Base-by-base conservation (phyloP, 1,140 invertebrate genomes). In the Gonioctena quinquepunctata region DNA sequence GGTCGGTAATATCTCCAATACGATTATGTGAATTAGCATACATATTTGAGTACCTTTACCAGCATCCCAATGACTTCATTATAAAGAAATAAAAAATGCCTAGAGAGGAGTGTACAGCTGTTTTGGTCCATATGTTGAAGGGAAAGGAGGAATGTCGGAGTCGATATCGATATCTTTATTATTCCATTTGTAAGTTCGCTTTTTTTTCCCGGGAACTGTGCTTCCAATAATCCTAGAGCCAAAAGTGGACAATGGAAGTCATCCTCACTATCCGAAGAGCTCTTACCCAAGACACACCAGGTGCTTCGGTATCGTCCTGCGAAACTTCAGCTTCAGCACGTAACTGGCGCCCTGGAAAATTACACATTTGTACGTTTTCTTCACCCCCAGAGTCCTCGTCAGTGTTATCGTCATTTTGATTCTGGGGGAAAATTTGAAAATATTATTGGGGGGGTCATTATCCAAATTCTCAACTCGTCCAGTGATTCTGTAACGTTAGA, bases 301-400 rank as follows among this genome's bases (percentile, higher is more conserved):
- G 7, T 33, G 28, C 28, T 33, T n/a, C 13, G 25, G 11, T 18
- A 27, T 66, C 52, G 19, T 13, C 57, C 19, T 56, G 8, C n/a
- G 26, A 56, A 60, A 61, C 21, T 67, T 62, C 65, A 48, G 25
- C 69, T 33, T 21, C 26, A 19, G 69, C 56, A 13, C 48, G 11
- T 19, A 71, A 62, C 62, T 65, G 57, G 49, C 33, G 52, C n/a
- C 68, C 68, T 16, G 57, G 63, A 25, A 70, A 54, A 64, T 67
- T 70, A 63, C 23, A 54, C 21, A 73, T 57, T 16, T 48, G n/a
- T 23, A 73, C 68, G 26, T 52, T 52, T n/a, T 73, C 71, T 50
- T 73, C 71, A 27, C 70, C 71, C 18, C 68, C 71, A 27, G 66
- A 69, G 64, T 66, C 63, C 33, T 70, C 71, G 61, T 73, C 71